phyloP scores from a whole-genome alignment of 30 jellyfish, hydroid and myxozoan species.

The Aurelia sp. region DNA sequence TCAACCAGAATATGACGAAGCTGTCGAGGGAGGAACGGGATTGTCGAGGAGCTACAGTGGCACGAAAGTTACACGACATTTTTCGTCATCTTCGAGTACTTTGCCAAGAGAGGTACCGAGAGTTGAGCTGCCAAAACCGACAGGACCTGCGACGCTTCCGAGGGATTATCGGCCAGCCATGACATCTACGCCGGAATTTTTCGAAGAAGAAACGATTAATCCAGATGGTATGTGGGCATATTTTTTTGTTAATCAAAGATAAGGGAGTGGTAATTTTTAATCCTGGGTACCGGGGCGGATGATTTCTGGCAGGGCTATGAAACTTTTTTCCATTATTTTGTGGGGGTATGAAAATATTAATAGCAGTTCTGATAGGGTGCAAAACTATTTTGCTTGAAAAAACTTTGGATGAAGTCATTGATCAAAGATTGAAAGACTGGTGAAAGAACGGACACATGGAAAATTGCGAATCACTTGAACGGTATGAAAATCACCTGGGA shows the following conservation, averaged over 20 bases:
- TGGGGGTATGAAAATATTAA: too few species aligned
- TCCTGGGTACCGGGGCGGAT: too few species aligned
- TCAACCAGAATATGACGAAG: constrained; percentile 51
- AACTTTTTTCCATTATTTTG: too few species aligned
- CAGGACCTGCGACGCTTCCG: constrained; percentile 79
- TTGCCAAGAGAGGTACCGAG: constrained; percentile 73
- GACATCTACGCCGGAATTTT: constrained; percentile 75
- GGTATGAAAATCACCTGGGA: too few species aligned
- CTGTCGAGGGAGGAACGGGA: constrained; percentile 30
- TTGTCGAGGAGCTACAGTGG: constrained; percentile 20
- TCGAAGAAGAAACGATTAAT: constrained; percentile 71
- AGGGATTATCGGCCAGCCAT: constrained; percentile 71
- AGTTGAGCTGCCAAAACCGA: constrained; percentile 67
- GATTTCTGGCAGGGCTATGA: too few species aligned
- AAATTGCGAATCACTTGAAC: too few species aligned
- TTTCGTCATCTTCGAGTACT: constrained; percentile 62
- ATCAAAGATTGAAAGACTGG: too few species aligned
- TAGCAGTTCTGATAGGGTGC: too few species aligned
- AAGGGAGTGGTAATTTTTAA: too few species aligned
- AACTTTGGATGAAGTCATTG: too few species aligned
- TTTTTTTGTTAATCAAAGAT: background rate
- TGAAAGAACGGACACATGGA: too few species aligned
- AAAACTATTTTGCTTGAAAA: too few species aligned
- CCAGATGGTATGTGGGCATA: constrained; percentile 69
- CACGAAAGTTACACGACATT: constrained; percentile 49